A percentile compares a stretch with the other conserved stretches of the same genome.
These are phyloP conservation scores for Eubucco bourcierii DNA, from an alignment of 2,113 vertebrate species.

Conservation along the genomic window DNA sequence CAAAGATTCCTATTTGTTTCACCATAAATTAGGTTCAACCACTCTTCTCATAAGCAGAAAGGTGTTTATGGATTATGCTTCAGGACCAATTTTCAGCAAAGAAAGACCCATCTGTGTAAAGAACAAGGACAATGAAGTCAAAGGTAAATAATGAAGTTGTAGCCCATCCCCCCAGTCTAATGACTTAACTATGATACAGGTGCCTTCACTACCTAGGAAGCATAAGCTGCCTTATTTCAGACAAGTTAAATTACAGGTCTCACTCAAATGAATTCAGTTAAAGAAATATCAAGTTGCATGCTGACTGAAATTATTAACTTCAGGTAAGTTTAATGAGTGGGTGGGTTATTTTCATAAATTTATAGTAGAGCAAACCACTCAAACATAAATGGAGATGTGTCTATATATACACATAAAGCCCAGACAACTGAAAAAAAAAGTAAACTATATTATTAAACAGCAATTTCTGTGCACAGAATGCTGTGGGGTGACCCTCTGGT, in stretches of 20 bases:
- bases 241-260: not conserved
- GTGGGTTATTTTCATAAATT: not conserved
- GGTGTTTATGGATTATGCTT: not conserved
- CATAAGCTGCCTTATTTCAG: not conserved
- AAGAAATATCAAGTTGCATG: not conserved
- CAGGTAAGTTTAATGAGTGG: not conserved
- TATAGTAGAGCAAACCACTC: not conserved
- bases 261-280: not conserved
- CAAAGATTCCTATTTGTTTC: not conserved
- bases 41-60: not conserved
- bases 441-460: not conserved
- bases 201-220: not conserved
- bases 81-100: not conserved
- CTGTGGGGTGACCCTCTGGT: not conserved
- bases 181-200: not conserved
- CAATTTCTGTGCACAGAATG: not conserved
- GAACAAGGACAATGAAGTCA: not conserved
- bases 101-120: not conserved
- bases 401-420: not conserved
- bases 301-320: not conserved
- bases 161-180: rapidly evolving
- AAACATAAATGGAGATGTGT: not conserved
- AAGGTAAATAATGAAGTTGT: not conserved
- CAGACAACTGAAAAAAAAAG: not conserved
- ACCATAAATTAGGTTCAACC: not conserved